A percentile compares a stretch with the other conserved stretches of the same genome.
These are phyloP conservation scores for Tenualosa thibaudeaui DNA, from an alignment of 2,797 vertebrate genomes.

Conservation along the genomic window DNA sequence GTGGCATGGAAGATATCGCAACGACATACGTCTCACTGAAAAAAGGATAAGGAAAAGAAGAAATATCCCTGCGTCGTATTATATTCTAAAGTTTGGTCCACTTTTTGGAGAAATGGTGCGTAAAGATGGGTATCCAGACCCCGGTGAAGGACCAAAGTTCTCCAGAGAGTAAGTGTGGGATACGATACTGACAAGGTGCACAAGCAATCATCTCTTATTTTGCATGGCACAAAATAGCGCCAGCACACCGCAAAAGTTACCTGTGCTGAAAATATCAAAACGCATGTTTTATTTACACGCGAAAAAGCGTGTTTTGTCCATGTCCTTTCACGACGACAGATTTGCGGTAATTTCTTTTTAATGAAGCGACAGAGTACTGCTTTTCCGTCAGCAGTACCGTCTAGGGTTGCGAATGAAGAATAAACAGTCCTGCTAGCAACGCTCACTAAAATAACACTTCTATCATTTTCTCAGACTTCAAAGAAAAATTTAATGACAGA, in stretches of 20 bases:
- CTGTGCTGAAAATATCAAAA: slow-evolving; percentile 29
- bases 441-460: not conserved
- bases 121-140: slow-evolving; percentile 32
- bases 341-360: slow-evolving; percentile 11
- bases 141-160: slow-evolving; percentile 49
- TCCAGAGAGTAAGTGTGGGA: slow-evolving; percentile 24
- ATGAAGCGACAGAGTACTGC: not conserved
- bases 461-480: not conserved
- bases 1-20: slow-evolving; percentile 51
- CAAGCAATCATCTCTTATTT: slow-evolving; percentile 40
- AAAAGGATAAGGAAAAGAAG: not conserved
- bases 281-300: not conserved
- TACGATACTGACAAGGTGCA: slow-evolving; percentile 24
- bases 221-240: slow-evolving; percentile 31
- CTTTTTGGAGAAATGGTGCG: slow-evolving; percentile 23
- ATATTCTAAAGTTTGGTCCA: slow-evolving; percentile 52
- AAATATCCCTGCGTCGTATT: slow-evolving; percentile 36
- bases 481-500: slow-evolving; percentile 4
- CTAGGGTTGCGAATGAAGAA: slow-evolving; percentile 33
- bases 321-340: slow-evolving; percentile 28
- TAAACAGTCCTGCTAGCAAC: slow-evolving; percentile 14
- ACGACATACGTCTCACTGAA: slow-evolving; percentile 37
- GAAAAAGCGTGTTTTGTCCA: not conserved
- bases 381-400: slow-evolving; percentile 23
- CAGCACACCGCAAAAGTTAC: slow-evolving; percentile 46